Base-by-base conservation (phyloP, 2,113 vertebrate genomes). In the Cheirogaleus medius region DNA sequence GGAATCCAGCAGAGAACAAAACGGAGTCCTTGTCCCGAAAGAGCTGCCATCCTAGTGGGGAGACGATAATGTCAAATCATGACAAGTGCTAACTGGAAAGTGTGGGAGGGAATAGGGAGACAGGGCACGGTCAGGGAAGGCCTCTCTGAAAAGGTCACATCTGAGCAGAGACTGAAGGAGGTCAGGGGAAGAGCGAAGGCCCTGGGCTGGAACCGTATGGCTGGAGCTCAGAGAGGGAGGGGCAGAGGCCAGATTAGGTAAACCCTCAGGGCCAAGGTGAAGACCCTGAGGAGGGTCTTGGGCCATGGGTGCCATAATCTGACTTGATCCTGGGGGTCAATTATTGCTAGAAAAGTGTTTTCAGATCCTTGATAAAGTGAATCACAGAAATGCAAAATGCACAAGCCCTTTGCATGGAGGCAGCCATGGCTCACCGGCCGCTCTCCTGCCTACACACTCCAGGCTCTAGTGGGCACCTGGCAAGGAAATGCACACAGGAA, bases 391-490 rank as follows among this genome's bases (percentile, higher is more conserved):
- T 34, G 42, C 34, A 83, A 71, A 60, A 13, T 7, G 18, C 37
- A 2, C 25, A 6, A 2, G 37, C 10, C 63, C 27, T 47, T 5
- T 8, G 49, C 8, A 18, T 3, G 3, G 47, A 52, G 37, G 37
- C 37, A 44, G 82, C 44, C 89, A 1, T 8, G 2, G 7, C 4
- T 25, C 23, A 27, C 42, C 39, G 11, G 44, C 0, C 18, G 87
- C 64, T 23, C 66, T 32, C 25, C 56, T 66, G 39, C 23, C 27
- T 11, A 1, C 34, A 6, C 5, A 1, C 49, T 77, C 73, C 15
- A 69, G 81, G 63, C 52, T n/a, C 29, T 4, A 2, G 17, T 0
- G 9, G 9, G 14, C 9, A 0, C 32, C 39, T 34, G 9, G 25
- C 34, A 27, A 42, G 71, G 34, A 58, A 9, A 17, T 3, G 18